Base-by-base conservation (phyloP, 2,797 vertebrate genomes). In the Sylvia borin region DNA sequence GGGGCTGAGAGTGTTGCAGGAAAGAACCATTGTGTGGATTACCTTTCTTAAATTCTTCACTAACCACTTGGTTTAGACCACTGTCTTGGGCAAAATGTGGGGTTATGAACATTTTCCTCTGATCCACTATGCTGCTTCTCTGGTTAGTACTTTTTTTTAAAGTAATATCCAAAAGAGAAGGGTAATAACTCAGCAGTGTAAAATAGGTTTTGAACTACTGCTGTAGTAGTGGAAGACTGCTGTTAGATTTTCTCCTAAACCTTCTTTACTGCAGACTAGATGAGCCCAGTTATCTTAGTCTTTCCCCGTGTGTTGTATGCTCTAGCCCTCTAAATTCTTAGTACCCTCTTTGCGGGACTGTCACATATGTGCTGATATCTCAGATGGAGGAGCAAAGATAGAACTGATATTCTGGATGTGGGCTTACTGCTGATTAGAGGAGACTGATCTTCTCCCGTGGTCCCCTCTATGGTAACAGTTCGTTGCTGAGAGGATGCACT, bases 351-450 rank as follows among this genome's bases (percentile, higher is more conserved):
- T 7, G 3, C 32, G 31, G 66, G 31, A 16, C 29, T 64, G 11
- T 54, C 6, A 6, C 2, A 0, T 38, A 4, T 4, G 14, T 76
- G 13, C 34, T 55, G 13, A 2, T 60, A 7, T 10, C n/a, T 53
- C 20, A 48, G 13, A n/a, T 20, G 43, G 57, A 62, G 34, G 32
- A 53, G 17, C 1, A 0, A 58, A 88, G 45, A 14, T 7, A 10
- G 27, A 74, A 16, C 1, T 45, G 29, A 7, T 43, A 13, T 48
- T 72, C 38, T 73, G 40, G 26, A 42, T 32, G 6, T 68, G 51
- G 10, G 10, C 34, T 76, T 47, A 47, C 6, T 43, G 11, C 16
- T 66, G 19, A 8, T 57, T 45, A 27, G 71, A 72, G 36, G 16
- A 45, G 54, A 45, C 10, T 21, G 7, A 11, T 48, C 6, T 55